Conservation (phyloP, 1,140 invertebrate species). For the Stegodyphus mimosarum region DNA sequence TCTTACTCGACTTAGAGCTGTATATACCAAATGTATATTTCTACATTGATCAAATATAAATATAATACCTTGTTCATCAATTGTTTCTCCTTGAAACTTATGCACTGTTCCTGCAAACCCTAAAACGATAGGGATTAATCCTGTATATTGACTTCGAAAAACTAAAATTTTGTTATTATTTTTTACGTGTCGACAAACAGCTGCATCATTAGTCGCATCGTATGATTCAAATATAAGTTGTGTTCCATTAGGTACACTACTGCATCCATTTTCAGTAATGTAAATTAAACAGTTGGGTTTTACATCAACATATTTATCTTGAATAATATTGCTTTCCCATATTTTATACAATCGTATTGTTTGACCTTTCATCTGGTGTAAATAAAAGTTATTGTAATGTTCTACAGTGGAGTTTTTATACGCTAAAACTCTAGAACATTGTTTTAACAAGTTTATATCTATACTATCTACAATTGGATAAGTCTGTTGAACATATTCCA, state of each 20-base stretch:
- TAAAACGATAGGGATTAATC: neutral
- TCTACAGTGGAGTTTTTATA: slow-evolving; percentile 9
- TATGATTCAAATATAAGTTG: slow-evolving; percentile 10
- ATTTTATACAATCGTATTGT: neutral
- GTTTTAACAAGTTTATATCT: neutral
- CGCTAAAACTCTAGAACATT: neutral
- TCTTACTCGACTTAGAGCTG: slow-evolving; percentile 18
- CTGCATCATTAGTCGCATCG: neutral
- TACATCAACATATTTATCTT: neutral
- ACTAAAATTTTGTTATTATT: neutral
- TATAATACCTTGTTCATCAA: neutral
- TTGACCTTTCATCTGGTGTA: neutral
- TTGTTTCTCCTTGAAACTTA: slow-evolving; percentile 22
- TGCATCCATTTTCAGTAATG: slow-evolving; percentile 10
- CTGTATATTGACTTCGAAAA: neutral
- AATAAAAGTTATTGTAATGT: neutral
- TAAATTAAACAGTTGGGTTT: neutral
- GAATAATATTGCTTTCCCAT: neutral
- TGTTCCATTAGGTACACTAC: slow-evolving; percentile 5
- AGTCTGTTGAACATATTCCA: neutral
- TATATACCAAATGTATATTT: slow-evolving; percentile 12
- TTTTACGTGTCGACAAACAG: neutral
- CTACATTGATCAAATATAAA: slow-evolving; percentile 6
- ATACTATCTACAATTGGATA: slow-evolving; percentile 7
- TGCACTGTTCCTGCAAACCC: slow-evolving; percentile 19